A percentile compares a stretch with the other conserved stretches of the same genome.
These are phyloP conservation scores for Pampus argenteus DNA, from an alignment of 2,797 vertebrate species.

Conservation along the genomic window DNA sequence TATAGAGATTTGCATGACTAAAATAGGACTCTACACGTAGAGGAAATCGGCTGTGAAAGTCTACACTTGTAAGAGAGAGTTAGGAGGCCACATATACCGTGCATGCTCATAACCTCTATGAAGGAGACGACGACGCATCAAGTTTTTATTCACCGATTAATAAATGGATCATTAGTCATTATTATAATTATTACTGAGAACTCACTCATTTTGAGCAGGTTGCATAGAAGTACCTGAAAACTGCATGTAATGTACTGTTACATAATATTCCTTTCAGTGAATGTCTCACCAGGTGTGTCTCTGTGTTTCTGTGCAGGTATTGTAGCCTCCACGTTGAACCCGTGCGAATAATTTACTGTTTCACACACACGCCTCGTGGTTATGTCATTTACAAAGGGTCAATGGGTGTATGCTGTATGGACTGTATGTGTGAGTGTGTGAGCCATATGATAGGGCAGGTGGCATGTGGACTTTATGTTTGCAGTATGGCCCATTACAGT, in stretches of 20 bases:
- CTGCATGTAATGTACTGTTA: background rate
- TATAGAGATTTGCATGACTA: background rate
- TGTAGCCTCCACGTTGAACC: slow-evolving; percentile 8
- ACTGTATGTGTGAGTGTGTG: slow-evolving; percentile 22
- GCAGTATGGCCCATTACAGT: slow-evolving; percentile 22
- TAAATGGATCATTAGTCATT: background rate
- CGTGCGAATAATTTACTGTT: too few relatives aligned
- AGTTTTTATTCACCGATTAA: background rate
- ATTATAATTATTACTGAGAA: too few relatives aligned
- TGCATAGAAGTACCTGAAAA: background rate
- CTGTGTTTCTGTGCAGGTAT: background rate
- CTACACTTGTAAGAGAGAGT: background rate
- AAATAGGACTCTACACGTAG: slow-evolving; percentile 7
- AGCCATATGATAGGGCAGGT: slow-evolving; percentile 44
- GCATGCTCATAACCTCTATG: background rate
- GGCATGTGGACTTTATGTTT: slow-evolving; percentile 48
- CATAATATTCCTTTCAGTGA: background rate
- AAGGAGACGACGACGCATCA: too few relatives aligned
- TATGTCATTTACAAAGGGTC: slow-evolving; percentile 42
- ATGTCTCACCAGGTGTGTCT: background rate
- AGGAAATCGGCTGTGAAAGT: slow-evolving; percentile 15
- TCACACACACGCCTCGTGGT: slow-evolving; percentile 18
- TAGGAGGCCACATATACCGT: background rate
- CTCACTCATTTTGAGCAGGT: background rate
- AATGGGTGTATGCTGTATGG: slow-evolving; percentile 19